Evolutionary conservation across 92 coral and sea anemone genomes (phyloP).

Genomic region (Umimayanthus kanabou): DNA sequence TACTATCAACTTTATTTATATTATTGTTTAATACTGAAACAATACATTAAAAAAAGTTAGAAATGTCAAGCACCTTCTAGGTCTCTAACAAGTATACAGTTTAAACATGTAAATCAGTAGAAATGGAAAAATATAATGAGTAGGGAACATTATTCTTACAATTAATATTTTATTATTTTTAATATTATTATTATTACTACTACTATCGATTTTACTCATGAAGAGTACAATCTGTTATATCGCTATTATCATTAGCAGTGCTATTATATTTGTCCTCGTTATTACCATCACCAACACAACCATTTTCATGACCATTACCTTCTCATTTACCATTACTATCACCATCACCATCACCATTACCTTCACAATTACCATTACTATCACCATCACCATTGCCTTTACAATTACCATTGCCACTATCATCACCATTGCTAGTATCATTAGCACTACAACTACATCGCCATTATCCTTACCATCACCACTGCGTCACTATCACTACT

Average conservation of each 20-base stretch:
- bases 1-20: not conserved
- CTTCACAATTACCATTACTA: not conserved
- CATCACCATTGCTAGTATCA: not conserved
- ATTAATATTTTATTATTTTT: not conserved
- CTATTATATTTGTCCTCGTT: not conserved
- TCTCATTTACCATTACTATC: not conserved
- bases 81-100: no score
- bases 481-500: not conserved
- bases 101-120: no score
- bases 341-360: not conserved
- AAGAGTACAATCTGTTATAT: not conserved
- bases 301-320: not conserved
- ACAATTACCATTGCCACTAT: not conserved
- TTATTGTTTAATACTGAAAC: no score
- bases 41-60: no score
- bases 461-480: not conserved
- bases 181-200: not conserved
- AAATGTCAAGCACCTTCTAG: no score
- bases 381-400: not conserved
- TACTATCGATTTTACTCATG: not conserved
- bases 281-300: not conserved
- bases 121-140: no score
- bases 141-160: not conserved
- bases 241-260: not conserved
- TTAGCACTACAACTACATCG: not conserved